phyloP scores from a whole-genome alignment of 2,888 invertebrate genomes.

The Acanthoscelides obtectus region DNA sequence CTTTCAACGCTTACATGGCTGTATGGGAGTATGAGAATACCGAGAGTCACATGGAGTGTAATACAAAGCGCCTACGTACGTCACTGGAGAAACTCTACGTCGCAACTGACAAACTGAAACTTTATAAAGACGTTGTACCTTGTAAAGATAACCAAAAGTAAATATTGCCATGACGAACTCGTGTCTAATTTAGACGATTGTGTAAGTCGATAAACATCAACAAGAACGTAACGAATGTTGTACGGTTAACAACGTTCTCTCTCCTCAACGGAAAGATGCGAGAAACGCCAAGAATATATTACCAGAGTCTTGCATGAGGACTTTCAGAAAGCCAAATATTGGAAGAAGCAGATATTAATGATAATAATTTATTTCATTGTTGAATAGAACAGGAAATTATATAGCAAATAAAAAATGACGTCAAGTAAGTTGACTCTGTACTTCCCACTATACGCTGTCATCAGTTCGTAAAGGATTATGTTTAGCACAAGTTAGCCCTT shows the following conservation, averaged over 20 bases:
- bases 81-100: neutral
- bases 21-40: too few relatives aligned
- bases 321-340: neutral
- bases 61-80: too few relatives aligned
- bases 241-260: slow-evolving; percentile 32
- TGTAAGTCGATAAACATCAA: slow-evolving; percentile 31
- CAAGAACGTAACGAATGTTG: slow-evolving; percentile 30
- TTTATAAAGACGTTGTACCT: neutral
- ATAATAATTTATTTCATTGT: too few relatives aligned
- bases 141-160: neutral
- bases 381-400: too few relatives aligned
- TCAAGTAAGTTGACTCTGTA: too few relatives aligned
- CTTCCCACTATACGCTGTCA: too few relatives aligned
- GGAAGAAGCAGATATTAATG: too few relatives aligned
- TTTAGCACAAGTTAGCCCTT: too few relatives aligned
- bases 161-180: neutral
- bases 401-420: too few relatives aligned
- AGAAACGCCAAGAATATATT: slow-evolving; percentile 45
- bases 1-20: too few relatives aligned
- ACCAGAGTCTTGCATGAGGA: slow-evolving; percentile 32
- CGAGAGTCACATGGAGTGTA: neutral
- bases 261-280: slow-evolving; percentile 27
- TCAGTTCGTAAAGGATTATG: too few relatives aligned
- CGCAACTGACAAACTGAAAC: neutral
- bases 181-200: slow-evolving; percentile 24